Conservation (phyloP, 2,113 vertebrate genomes). For the Atractosteus spatula region DNA sequence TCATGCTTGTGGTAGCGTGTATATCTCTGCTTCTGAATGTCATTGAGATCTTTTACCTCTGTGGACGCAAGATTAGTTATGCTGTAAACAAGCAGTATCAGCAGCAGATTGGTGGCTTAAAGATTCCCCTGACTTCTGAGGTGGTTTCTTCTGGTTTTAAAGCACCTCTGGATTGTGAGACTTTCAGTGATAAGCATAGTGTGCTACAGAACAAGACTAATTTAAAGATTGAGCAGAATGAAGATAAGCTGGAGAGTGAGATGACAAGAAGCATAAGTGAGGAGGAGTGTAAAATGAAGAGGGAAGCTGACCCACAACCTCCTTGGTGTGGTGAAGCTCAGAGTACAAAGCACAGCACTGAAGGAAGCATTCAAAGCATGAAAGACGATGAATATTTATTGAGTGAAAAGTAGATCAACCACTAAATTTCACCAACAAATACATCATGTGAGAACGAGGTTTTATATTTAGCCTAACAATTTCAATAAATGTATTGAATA, state of each 20-base stretch:
- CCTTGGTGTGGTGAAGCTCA: too few species aligned
- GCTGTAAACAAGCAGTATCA: constrained; percentile 2
- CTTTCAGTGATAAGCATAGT: constrained; percentile 5
- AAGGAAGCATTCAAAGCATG: constrained; percentile 52
- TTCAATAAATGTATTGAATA: too few species aligned
- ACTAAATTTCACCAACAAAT: background rate
- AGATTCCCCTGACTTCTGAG: constrained; percentile 13
- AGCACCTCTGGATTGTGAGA: constrained; percentile 7
- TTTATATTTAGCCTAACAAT: too few species aligned
- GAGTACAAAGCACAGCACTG: constrained; percentile 39
- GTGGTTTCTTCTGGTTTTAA: constrained; percentile 35
- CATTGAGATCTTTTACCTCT: constrained; percentile 82
- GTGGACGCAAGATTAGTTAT: constrained; percentile 49
- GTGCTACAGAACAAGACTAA: constrained; percentile 61
- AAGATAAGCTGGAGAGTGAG: too few species aligned
- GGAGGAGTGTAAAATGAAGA: too few species aligned
- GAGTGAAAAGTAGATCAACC: constrained; percentile 26
- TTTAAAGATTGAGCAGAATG: constrained; percentile 40
- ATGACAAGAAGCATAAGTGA: too few species aligned
- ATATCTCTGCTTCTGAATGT: constrained; percentile 84
- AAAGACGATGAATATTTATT: constrained; percentile 58
- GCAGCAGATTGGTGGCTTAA: constrained; percentile 2
- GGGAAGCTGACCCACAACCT: too few species aligned
- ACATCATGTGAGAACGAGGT: too few species aligned
- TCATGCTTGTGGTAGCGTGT: constrained; percentile 90